A percentile compares a stretch with the other conserved stretches of the same genome.
These are phyloP conservation scores for Anticlea derivata DNA, from an alignment of 2,888 invertebrate species.

Conservation along the genomic window DNA sequence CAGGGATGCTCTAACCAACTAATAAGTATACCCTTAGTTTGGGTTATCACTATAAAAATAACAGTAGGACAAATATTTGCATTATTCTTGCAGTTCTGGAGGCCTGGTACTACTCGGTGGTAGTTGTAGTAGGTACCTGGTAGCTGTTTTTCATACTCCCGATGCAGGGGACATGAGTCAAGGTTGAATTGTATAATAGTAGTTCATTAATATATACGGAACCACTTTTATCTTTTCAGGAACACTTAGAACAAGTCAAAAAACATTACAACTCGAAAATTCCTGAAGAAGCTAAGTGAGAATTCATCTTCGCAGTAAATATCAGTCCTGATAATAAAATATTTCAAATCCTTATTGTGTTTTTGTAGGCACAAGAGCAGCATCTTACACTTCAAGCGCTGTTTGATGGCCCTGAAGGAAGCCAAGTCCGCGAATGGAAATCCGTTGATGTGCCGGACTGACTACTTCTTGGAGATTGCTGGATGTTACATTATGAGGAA, in stretches of 20 bases:
- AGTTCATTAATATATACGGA: too few species aligned
- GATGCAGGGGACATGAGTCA: too few species aligned
- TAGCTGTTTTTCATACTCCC: too few species aligned
- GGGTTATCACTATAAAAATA: too few species aligned
- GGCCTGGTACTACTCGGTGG: too few species aligned
- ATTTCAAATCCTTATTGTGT: neutral
- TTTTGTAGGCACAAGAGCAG: constrained; percentile 62
- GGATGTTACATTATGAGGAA: constrained; percentile 70
- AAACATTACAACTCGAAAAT: constrained; percentile 52
- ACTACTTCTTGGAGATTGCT: constrained; percentile 64
- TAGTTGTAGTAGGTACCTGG: too few species aligned
- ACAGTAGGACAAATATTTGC: too few species aligned
- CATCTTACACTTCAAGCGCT: constrained; percentile 63
- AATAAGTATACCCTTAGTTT: too few species aligned
- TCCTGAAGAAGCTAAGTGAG: constrained; percentile 52
- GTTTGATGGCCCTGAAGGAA: constrained; percentile 58
- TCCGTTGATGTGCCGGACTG: constrained; percentile 50
- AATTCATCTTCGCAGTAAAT: neutral
- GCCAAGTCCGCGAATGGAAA: constrained; percentile 49
- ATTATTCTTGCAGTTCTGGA: too few species aligned
- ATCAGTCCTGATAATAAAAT: neutral
- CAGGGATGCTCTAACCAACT: too few species aligned
- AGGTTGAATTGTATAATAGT: too few species aligned
- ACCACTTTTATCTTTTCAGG: constrained; percentile 39
- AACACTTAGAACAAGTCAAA: constrained; percentile 52